Evolutionary conservation across 2,797 vertebrate genomes (phyloP), one percentile per base, ranked within the genome.

Genomic region (Scolopax rusticola): DNA sequence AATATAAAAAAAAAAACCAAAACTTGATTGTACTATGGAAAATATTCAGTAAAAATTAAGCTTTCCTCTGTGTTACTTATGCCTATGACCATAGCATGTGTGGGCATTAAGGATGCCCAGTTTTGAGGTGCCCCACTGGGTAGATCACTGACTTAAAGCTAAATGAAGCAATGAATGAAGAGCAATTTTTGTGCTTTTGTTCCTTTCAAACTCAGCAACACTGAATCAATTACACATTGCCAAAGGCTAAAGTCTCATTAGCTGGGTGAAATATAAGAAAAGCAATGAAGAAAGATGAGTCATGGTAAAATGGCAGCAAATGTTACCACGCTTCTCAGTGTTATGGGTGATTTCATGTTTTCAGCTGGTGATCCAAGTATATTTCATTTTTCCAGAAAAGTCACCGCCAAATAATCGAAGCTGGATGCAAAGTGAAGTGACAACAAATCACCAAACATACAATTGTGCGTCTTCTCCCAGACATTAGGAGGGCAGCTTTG

Each of bases 301-400:
- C 67, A 21, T 11, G 59, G n/a, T 59, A 41, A 77, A 76, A 76
- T n/a, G 77, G 56, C 77, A 92, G 63, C 47, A 59, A 45, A 53
- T 11, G 21, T 12, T 65, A 32, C 67, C 5, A 1, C 1, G 4
- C 18, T 64, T 77, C 4, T 9, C 5, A 28, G 54, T 1, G 20
- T 6, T 45, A 15, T 2, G 74, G 47, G 63, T 54, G 79, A 9
- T 59, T 75, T 33, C 0, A 0, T 64, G 25, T n/a, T 69, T 64
- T 74, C 82, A 86, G 45, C 33, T 60, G 30, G 7, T 23, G 43
- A 38, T 70, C 19, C 8, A 1, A 28, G 16, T 36, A 5, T n/a
- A 8, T 51, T 68, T 51, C 38, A 27, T 47, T 38, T 47, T 78
- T 59, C 16, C 47, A 59, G 43, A 36, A 8, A 30, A n/a, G 33